Base-by-base conservation (phyloP, 92 coral and sea anemone species). In the Epizoanthus illoricatus region DNA sequence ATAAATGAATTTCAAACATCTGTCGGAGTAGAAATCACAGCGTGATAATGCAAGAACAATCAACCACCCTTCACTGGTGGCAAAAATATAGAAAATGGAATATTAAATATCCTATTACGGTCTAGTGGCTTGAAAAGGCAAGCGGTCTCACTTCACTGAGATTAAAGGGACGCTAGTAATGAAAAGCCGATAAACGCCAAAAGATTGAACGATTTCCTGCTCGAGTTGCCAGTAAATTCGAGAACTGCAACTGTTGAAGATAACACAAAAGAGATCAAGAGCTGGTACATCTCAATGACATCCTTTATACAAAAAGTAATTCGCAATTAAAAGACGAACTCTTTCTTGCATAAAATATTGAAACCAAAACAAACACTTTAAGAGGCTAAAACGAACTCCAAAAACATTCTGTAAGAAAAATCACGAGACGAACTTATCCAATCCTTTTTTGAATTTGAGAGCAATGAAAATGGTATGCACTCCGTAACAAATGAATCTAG, bases 11-110 rank as follows among this genome's bases (percentile, higher is more conserved):
- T 18, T 58, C 19, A 5, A 17, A 52, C 81, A 76, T 67, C 69
- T 76, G 81, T 45, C 45, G 17, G 43, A 68, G 72, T 68, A 68
- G 72, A 68, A 12, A 40, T 60, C 56, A 76, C 81, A 61, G 81
- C 69, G 24, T 11, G 81, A 19, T 6, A 21, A 41, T 39, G 6
- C 19, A 24, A 60, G 58, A 41, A 76, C 69, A 76, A 76, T 76
- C 70, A 39, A 61, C 42, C 70, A 76, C 70, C 70, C 56, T 9
- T 4, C 39, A 23, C 19, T 41, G 70, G 55, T 19, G 69, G 58
- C 19, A 36, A 10, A 16, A 56, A 42, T 5, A 76, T 36, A 40
- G 70, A 59, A 76, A 28, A 19, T n/a, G n/a, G 81, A 76, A 76
- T 76, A 61, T 39, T 76, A 60, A 61, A 41, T n/a, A 19, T 18